These are phyloP conservation scores for Psammodynastes pulverulentus DNA, from an alignment of 2,113 vertebrate species.

Conservation along the genomic window DNA sequence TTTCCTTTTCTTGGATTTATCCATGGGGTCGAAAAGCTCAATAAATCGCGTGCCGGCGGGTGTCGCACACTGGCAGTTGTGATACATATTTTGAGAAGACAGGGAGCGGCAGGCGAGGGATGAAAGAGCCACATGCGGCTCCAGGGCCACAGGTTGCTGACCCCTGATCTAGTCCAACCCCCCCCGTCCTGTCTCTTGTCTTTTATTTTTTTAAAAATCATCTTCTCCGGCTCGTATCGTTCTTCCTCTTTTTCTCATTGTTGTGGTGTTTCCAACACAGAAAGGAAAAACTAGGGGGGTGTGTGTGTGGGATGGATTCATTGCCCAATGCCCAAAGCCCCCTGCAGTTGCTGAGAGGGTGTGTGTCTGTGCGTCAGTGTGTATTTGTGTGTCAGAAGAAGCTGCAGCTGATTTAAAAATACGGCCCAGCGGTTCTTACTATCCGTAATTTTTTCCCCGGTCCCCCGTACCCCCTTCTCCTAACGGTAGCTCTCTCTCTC, in stretches of 20 bases:
- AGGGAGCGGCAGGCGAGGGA: too few relatives aligned
- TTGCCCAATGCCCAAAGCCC: neutral
- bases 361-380: neutral
- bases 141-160: too few relatives aligned
- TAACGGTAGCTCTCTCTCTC: slow-evolving; percentile 18
- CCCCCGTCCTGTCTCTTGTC: too few relatives aligned
- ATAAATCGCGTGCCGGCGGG: too few relatives aligned
- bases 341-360: neutral
- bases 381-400: neutral
- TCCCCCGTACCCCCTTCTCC: slow-evolving; percentile 23
- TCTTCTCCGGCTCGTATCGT: fast-evolving
- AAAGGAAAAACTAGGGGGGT: slow-evolving; percentile 29
- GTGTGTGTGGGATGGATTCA: slow-evolving; percentile 31
- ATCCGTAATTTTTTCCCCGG: neutral
- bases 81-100: too few relatives aligned
- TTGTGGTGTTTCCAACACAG: neutral
- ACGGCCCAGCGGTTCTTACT: slow-evolving; percentile 25
- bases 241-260: neutral
- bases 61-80: too few relatives aligned
- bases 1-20: too few relatives aligned
- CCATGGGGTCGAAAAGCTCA: too few relatives aligned
- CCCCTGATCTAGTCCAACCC: too few relatives aligned
- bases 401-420: neutral
- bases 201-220: neutral
- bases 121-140: too few relatives aligned